Conservation (phyloP, 2,113 vertebrate genomes). For the Urocynchramus pylzowi region DNA sequence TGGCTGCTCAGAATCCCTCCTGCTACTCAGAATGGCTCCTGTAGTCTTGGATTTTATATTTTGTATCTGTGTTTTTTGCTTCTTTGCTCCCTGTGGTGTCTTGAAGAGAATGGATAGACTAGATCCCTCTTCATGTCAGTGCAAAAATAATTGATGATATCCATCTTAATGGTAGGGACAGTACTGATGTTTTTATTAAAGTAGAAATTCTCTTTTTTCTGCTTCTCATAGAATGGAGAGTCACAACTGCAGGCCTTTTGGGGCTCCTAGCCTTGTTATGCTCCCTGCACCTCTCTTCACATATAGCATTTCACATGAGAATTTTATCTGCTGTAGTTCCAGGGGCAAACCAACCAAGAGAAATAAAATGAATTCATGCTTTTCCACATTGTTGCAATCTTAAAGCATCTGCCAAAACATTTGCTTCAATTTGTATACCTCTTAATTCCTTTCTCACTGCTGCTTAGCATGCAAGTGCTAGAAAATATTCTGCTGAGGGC, state of each 20-base stretch:
- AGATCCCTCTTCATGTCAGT: background rate
- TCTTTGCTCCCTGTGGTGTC: background rate
- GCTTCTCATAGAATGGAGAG: background rate
- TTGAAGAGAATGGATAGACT: background rate
- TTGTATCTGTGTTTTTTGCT: background rate
- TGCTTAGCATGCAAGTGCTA: background rate
- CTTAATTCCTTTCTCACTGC: background rate
- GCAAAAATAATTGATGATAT: background rate
- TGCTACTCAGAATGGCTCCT: background rate
- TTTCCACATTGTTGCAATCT: background rate
- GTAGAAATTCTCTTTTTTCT: background rate
- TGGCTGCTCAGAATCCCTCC: background rate
- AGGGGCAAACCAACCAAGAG: background rate
- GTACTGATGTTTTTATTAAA: background rate
- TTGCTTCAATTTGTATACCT: background rate
- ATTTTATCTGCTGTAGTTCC: background rate
- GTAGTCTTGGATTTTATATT: background rate
- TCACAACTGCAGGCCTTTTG: background rate
- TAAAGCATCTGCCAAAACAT: background rate
- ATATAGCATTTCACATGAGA: background rate
- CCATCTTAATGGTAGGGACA: background rate
- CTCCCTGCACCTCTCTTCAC: background rate
- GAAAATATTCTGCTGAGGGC: background rate
- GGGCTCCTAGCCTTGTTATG: background rate
- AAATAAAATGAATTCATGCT: background rate